A percentile compares a stretch with the other conserved stretches of the same genome.
phyloP scores from a whole-genome alignment of 2,888 invertebrate species.

The Drosophila fulvimacula region DNA sequence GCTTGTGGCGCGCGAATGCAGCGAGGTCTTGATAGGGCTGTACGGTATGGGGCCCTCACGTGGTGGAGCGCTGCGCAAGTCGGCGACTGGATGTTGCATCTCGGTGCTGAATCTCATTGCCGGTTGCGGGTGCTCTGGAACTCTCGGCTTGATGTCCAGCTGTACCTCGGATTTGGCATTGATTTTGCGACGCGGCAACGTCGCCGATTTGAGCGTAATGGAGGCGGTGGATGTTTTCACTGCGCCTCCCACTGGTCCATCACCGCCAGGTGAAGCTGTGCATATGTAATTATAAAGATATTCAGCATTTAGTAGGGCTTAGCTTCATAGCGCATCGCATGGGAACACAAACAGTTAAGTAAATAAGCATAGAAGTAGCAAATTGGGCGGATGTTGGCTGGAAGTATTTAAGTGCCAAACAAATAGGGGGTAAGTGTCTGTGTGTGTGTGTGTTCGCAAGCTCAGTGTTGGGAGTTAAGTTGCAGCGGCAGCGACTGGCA shows the following conservation, averaged over 20 bases:
- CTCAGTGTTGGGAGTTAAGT: conserved; percentile 23
- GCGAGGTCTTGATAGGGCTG: conserved; percentile 80
- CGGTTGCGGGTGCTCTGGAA: conserved; percentile 79
- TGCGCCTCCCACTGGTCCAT: conserved; percentile 67
- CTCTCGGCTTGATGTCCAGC: conserved; percentile 86
- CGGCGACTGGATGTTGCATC: conserved; percentile 87
- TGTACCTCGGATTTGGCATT: conserved; percentile 88
- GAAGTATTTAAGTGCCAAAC: conserved; percentile 17
- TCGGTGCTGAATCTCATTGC: conserved; percentile 87
- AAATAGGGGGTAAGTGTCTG: conserved; percentile 1
- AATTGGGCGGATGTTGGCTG: conserved; percentile 18
- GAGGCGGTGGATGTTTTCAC: conserved; percentile 88
- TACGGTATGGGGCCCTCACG: conserved; percentile 83
- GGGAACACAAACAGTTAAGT: conserved; percentile 39
- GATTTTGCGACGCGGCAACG: conserved; percentile 88
- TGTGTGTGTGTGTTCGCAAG: conserved; percentile 7
- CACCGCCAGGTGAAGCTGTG: conserved; percentile 75
- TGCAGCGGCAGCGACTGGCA: conserved; percentile 30
- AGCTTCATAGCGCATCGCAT: not conserved
- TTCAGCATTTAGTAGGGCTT: conserved; percentile 10
- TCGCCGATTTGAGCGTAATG: conserved; percentile 89
- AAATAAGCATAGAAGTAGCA: conserved; percentile 30
- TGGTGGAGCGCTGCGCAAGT: conserved; percentile 84
- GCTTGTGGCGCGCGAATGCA: conserved; percentile 86
- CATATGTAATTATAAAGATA: conserved; percentile 11